These are phyloP conservation scores for Proctacanthus coquilletti DNA, from an alignment of 1,140 invertebrate species.

Conservation along the genomic window DNA sequence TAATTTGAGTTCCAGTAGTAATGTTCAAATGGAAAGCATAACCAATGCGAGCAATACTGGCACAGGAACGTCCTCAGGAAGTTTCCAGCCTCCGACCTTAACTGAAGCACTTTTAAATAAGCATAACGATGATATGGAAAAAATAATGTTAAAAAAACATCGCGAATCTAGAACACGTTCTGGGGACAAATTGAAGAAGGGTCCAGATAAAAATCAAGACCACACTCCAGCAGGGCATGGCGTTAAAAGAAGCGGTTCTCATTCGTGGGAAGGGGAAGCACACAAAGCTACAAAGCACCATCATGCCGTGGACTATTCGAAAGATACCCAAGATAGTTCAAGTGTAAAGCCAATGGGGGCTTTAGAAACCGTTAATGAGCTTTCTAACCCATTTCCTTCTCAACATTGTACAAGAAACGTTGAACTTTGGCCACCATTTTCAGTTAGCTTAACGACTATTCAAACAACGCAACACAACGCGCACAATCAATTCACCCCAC, in stretches of 20 bases:
- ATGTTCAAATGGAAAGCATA: constrained; percentile 31
- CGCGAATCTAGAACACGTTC: constrained; percentile 41
- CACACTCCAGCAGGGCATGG: constrained; percentile 27
- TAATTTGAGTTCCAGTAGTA: constrained; percentile 36
- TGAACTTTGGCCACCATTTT: constrained; percentile 44
- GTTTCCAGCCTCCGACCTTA: constrained; percentile 37
- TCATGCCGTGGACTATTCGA: constrained; percentile 13
- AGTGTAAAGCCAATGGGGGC: constrained; percentile 2
- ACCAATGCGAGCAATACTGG: constrained; percentile 23
- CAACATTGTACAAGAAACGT: constrained; percentile 14
- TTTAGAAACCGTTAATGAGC: constrained; percentile 6
- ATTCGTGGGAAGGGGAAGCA: constrained; percentile 38
- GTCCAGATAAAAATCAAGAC: constrained; percentile 22
- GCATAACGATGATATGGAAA: constrained; percentile 66
- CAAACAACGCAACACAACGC: constrained; percentile 25
- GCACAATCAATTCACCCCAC: constrained; percentile 18
- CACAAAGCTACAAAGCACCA: constrained; percentile 37
- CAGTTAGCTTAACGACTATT: constrained; percentile 34
- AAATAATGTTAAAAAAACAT: constrained; percentile 54
- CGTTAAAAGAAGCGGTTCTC: constrained; percentile 37
- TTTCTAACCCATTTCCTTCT: constrained; percentile 3
- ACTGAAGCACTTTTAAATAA: constrained; percentile 48
- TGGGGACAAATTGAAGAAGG: constrained; percentile 27
- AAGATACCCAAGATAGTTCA: constrained; percentile 3
- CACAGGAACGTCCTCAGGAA: constrained; percentile 18